Percentiles rank a stretch among this genome's conserved stretches.
These are phyloP conservation scores for Crotalus horridus DNA, from an alignment of 2,113 vertebrate genomes.

Conservation along the genomic window DNA sequence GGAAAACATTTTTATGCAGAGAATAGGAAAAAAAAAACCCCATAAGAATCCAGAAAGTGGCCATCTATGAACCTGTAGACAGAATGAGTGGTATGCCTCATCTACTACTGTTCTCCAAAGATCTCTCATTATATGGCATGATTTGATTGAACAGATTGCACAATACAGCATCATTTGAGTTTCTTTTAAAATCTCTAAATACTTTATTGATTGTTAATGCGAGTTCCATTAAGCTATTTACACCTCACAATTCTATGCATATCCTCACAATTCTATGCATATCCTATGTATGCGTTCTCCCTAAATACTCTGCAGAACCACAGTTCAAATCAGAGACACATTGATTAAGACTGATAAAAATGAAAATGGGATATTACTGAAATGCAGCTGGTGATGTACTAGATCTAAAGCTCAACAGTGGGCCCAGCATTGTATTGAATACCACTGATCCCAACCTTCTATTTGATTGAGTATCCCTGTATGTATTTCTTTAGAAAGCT, in stretches of 20 bases:
- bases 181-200: neutral
- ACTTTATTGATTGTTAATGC: neutral
- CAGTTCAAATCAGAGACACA: neutral
- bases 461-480: neutral
- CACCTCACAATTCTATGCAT: neutral
- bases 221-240: neutral
- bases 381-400: neutral
- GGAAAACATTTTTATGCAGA: neutral
- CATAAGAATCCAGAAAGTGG: neutral
- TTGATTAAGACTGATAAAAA: neutral
- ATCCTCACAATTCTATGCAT: neutral
- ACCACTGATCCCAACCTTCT: neutral
- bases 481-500: neutral
- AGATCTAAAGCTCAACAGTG: neutral
- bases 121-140: neutral
- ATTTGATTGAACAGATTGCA: neutral
- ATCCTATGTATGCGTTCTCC: neutral
- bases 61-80: neutral
- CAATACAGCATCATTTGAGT: neutral
- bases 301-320: neutral
- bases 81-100: neutral
- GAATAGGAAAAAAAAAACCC: neutral
- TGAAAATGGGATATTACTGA: neutral
- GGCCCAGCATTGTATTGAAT: neutral
- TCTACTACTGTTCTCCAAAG: neutral